These are phyloP conservation scores for Balearica regulorum DNA, from an alignment of 2,797 vertebrate species.

Conservation along the genomic window DNA sequence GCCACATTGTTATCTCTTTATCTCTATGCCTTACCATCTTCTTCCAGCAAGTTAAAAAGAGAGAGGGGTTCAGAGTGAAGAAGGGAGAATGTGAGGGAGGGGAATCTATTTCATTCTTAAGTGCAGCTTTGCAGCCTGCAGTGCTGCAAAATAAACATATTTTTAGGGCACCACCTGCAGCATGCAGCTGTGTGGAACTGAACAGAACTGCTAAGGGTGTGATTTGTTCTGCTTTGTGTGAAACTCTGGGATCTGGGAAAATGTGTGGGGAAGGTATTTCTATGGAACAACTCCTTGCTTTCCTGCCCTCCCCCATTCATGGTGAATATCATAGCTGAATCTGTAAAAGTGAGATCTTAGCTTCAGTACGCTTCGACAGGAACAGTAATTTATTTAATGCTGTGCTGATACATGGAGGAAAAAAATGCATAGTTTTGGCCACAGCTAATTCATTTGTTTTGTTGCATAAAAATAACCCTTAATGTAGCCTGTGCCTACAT, in stretches of 20 bases:
- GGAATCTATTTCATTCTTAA: neutral
- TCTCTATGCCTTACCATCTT: neutral
- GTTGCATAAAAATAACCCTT: neutral
- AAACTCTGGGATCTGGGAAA: slow-evolving; percentile 36
- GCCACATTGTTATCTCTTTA: neutral
- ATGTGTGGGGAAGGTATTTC: slow-evolving; percentile 25
- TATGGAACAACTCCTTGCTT: neutral
- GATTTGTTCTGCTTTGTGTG: slow-evolving; percentile 60
- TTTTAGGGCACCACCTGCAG: slow-evolving; percentile 68
- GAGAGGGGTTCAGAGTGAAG: neutral
- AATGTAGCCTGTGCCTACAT: neutral
- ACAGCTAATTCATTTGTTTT: neutral
- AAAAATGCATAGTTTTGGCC: neutral
- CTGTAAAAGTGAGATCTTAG: neutral
- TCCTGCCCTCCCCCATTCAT: neutral
- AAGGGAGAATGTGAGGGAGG: neutral
- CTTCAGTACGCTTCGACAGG: neutral
- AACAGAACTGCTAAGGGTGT: slow-evolving; percentile 45
- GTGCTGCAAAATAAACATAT: slow-evolving; percentile 58
- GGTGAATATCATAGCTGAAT: neutral
- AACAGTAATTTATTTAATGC: neutral
- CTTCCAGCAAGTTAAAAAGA: neutral
- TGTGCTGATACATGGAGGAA: neutral
- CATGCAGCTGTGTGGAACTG: slow-evolving; percentile 58
- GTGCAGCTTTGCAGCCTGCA: slow-evolving; percentile 40